Base-by-base conservation (phyloP, 2,797 vertebrate genomes). In the Falco biarmicus region DNA sequence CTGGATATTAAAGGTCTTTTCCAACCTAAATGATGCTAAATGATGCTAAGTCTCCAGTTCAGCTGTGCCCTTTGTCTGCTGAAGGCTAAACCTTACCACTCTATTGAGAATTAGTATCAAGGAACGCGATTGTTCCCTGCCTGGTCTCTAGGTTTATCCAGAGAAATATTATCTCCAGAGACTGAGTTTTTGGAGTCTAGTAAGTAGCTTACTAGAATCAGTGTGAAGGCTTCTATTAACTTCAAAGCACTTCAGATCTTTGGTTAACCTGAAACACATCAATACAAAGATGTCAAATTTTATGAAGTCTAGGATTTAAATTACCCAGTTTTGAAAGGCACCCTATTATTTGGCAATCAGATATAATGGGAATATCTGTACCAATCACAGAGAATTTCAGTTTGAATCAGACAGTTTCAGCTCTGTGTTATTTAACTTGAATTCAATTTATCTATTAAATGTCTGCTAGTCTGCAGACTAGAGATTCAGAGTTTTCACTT, bases 391-490 rank as follows among this genome's bases (percentile, higher is more conserved):
- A 57, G 54, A 60, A 24, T 85, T 95, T 94, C 84, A 69, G 41
- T 71, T 78, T 91, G n/a, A 78, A 65, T 73, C 43, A 60, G 19
- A 70, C 39, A 60, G 21, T n/a, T 92, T 93, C 39, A 88, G 41
- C 61, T 76, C 76, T 64, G 5, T 48, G 25, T 87, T 89, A 75
- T 78, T 76, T 81, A 69, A 87, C 68, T 51, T 60, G 73, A 95
- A 88, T 70, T 84, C 37, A 37, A 48, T 77, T 82, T 90, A 95
- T 61, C 43, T 90, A 8, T 86, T 94, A 86, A 78, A 73, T 57
- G 24, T 69, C 94, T 87, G 50, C 19, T 64, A 77, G 51, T 21
- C 15, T 85, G 34, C 75, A 86, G 70, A 63, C 53, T 83, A 51
- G 82, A 84, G 83, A 47, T 17, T 68, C 53, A 37, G 65, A 48